These are phyloP conservation scores for Mesoligia furuncula DNA, from an alignment of 2,888 invertebrate genomes.

Conservation along the genomic window DNA sequence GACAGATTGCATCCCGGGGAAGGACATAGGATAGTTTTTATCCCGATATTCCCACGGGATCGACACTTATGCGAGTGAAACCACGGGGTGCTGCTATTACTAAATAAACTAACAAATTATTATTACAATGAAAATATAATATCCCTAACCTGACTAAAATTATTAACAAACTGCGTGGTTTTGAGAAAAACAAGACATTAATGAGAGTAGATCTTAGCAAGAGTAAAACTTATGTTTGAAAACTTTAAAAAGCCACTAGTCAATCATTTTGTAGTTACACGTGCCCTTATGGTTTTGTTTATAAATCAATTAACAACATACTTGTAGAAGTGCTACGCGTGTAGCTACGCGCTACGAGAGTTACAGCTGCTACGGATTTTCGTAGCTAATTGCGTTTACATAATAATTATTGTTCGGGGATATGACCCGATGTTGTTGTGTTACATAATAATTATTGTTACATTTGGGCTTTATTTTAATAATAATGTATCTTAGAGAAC, in stretches of 20 bases:
- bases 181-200: neutral
- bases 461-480: neutral
- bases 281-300: neutral
- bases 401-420: neutral
- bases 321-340: neutral
- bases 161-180: neutral
- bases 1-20: too few relatives aligned
- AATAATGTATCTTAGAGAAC: neutral
- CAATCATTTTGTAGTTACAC: neutral
- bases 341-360: conserved; percentile 15
- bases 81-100: too few relatives aligned
- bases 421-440: neutral
- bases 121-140: too few relatives aligned
- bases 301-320: neutral
- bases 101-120: neutral
- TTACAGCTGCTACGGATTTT: conserved; percentile 19
- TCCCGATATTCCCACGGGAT: too few relatives aligned
- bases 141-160: too few relatives aligned
- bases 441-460: neutral
- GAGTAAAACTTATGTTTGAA: neutral
- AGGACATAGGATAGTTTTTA: too few relatives aligned
- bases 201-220: neutral
- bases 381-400: conserved; percentile 4
- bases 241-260: neutral
- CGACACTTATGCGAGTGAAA: too few relatives aligned